Evolutionary conservation across 2,113 vertebrate species (phyloP).

Genomic region (Lophotis ruficrista): DNA sequence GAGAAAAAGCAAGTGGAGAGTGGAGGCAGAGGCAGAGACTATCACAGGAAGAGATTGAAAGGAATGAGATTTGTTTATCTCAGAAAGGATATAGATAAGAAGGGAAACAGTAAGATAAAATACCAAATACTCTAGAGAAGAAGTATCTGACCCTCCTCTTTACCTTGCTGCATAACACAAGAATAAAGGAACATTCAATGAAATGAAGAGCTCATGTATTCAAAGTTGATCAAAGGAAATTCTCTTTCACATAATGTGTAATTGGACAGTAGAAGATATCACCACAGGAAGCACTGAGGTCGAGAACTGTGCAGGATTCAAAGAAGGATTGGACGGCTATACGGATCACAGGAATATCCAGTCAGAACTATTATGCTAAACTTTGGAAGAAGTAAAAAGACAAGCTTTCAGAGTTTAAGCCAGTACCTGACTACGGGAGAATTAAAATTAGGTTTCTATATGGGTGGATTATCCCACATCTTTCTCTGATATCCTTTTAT

Average conservation of each 20-base stretch:
- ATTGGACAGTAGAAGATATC: constrained; percentile 19
- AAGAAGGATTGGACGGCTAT: not conserved
- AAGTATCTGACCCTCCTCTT: not conserved
- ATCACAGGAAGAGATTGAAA: not conserved
- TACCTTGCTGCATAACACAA: not conserved
- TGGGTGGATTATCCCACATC: not conserved
- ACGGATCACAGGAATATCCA: constrained; percentile 24
- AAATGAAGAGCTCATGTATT: constrained; percentile 19
- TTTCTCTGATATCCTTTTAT: not conserved
- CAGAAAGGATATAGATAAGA: not conserved
- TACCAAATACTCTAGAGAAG: not conserved
- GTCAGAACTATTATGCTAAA: constrained; percentile 34
- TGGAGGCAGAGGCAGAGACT: not conserved
- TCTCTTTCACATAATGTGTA: constrained; percentile 9
- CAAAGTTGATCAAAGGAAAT: constrained; percentile 49
- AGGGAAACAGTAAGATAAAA: not conserved
- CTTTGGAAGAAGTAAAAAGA: constrained; percentile 16
- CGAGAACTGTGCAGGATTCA: constrained; percentile 35
- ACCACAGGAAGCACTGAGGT: constrained; percentile 33
- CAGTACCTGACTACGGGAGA: not conserved
- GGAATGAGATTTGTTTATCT: constrained; percentile 10
- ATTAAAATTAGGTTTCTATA: not conserved
- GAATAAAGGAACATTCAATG: constrained; percentile 20
- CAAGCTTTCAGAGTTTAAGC: not conserved
- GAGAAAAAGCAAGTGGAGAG: not conserved